Percentiles rank a stretch among this genome's conserved stretches.
Evolutionary conservation across 1,140 invertebrate species (phyloP).

Genomic region (Oscheius sp.): DNA sequence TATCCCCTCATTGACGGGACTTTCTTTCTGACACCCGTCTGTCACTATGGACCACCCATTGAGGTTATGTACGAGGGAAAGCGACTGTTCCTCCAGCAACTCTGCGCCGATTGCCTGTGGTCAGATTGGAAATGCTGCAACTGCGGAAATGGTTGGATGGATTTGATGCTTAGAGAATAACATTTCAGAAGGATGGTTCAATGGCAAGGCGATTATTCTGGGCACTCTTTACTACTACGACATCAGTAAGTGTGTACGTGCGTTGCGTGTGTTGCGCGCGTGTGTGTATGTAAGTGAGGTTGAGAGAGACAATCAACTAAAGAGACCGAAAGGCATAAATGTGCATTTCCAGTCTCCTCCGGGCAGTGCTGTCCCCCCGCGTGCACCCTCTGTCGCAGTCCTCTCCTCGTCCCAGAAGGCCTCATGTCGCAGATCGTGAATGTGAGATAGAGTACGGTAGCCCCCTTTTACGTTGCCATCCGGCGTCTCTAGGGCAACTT

Average conservation of each 20-base stretch:
- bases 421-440: slow-evolving; percentile 19
- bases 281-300: too few relatives aligned
- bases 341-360: slow-evolving; percentile 17
- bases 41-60: slow-evolving; percentile 19
- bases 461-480: not conserved
- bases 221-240: slow-evolving; percentile 35
- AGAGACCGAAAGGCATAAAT: not conserved
- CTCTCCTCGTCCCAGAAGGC: slow-evolving; percentile 1
- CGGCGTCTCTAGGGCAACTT: slow-evolving; percentile 27
- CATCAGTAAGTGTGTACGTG: slow-evolving; percentile 5
- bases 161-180: not conserved
- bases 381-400: not conserved
- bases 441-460: slow-evolving; percentile 15
- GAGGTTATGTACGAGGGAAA: slow-evolving; percentile 16
- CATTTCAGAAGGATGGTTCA: slow-evolving; percentile 9
- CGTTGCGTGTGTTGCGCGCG: too few relatives aligned
- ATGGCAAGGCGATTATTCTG: slow-evolving; percentile 21
- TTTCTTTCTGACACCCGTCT: slow-evolving; percentile 30
- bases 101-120: slow-evolving; percentile 31
- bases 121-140: slow-evolving; percentile 32
- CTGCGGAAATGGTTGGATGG: slow-evolving; percentile 18
- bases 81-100: slow-evolving; percentile 25
- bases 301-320: not conserved
- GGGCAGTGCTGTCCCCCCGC: slow-evolving; percentile 22
- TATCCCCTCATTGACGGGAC: slow-evolving; percentile 35